Evolutionary conservation across 53 echinoderm and acorn worm genomes (phyloP), one percentile per base, ranked within the genome.

Genomic region (Stichopus horrens): DNA sequence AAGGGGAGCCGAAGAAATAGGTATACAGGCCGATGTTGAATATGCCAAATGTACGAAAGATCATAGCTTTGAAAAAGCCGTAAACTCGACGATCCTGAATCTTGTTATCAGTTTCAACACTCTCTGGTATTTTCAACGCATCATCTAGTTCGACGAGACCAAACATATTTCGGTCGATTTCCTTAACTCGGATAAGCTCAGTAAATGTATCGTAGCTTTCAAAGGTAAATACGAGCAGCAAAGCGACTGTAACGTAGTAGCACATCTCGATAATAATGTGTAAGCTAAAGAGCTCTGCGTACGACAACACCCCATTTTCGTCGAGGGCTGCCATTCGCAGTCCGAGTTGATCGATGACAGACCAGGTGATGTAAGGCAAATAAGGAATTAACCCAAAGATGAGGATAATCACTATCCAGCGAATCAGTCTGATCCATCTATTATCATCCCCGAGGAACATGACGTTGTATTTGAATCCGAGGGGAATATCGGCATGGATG

Each of bases 381-480:
- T 95, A 97, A 53, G 95, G 97, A 9, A 91, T 84, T 8, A 91
- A 5, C 74, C 90, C 86, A 76, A 97, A 95, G 5, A 86, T 16
- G 19, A 92, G 9, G 8, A 95, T 74, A 13, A 95, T 83, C 8
- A 91, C 13, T 6, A 91, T 86, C 97, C 97, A 97, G 23, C 97
- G 86, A n/a, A 78, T 18, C 9, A 91, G 83, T 10, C 91, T 82
- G 54, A 96, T 71, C 22, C 76, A 68, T 7, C 53, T 86, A 20
- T 87, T 86, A 67, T 94, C 87, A 16, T 90, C 90, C n/a, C 76
- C 89, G 63, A 92, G 83, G 88, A 92, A 95, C 67, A 92, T 95
- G 0, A 95, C 54, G 7, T 91, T 88, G 89, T 95, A 95, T 60
- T 97, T 97, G 0, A 94, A 90, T 77, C 97, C 97, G 37, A 95